phyloP scores from a whole-genome alignment of 1,140 invertebrate genomes.

The Sarcophaga bullata region DNA sequence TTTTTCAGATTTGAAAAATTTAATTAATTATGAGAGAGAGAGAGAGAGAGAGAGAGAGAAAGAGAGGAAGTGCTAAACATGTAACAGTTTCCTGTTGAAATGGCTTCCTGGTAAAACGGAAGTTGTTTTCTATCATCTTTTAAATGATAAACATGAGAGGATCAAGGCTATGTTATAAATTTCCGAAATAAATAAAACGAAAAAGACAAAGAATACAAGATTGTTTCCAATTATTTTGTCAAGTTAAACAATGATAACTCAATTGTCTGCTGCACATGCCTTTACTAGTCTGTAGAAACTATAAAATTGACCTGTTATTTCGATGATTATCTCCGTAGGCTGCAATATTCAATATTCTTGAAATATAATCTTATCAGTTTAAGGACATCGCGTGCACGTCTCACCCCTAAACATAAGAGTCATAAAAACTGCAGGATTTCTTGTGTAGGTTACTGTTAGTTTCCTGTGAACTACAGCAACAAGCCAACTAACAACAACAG shows the following conservation, averaged over 20 bases:
- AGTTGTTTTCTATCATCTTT: conserved; percentile 20
- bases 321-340: neutral
- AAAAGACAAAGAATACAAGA: conserved; percentile 17
- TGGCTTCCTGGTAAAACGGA: conserved; percentile 29
- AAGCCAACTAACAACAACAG: too few species aligned
- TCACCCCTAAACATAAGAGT: neutral
- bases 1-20: too few species aligned
- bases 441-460: conserved; percentile 23
- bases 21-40: too few species aligned
- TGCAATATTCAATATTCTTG: neutral
- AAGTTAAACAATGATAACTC: conserved; percentile 26
- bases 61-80: too few species aligned
- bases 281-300: neutral
- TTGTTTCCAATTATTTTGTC: neutral
- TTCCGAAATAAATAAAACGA: conserved; percentile 9
- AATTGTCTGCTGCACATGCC: conserved; percentile 12
- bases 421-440: conserved; percentile 16
- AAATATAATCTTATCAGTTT: neutral
- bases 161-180: neutral
- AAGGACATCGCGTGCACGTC: conserved; percentile 32
- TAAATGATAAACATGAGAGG: conserved; percentile 9
- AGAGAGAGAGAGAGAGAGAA: too few species aligned
- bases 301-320: conserved; percentile 33
- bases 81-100: neutral
- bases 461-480: conserved; percentile 21